Evolutionary conservation across 2,797 vertebrate genomes (phyloP).

Genomic region (Hemitrygon akajei): DNA sequence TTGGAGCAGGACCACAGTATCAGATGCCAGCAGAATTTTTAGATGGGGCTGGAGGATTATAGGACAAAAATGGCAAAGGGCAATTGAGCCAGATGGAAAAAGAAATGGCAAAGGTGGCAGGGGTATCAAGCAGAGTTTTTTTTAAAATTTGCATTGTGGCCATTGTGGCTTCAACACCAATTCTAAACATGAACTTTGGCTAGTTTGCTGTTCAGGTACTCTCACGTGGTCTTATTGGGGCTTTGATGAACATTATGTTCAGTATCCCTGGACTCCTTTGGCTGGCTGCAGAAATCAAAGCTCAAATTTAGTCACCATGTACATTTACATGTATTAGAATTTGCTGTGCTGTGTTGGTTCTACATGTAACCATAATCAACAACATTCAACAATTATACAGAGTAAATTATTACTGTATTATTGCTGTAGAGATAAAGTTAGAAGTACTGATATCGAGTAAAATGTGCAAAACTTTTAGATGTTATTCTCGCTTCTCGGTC

Average conservation of each 20-base stretch:
- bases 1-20: not conserved
- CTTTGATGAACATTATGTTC: not conserved
- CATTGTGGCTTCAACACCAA: too few species aligned
- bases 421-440: too few species aligned
- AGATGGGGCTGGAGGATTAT: not conserved
- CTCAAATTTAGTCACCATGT: not conserved
- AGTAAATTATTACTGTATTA: too few species aligned
- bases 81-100: not conserved
- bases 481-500: too few species aligned
- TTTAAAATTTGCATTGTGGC: not conserved
- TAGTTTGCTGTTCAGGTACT: not conserved
- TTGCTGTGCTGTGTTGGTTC: too few species aligned
- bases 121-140: not conserved
- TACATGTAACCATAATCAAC: too few species aligned
- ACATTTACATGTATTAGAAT: too few species aligned
- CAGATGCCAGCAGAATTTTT: constrained; percentile 11
- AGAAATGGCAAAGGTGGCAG: not conserved
- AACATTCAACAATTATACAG: too few species aligned
- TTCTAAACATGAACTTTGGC: not conserved
- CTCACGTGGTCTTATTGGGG: not conserved
- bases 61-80: not conserved
- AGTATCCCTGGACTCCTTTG: not conserved
- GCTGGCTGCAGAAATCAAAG: not conserved
- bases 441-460: too few species aligned
- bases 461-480: too few species aligned